Percentiles rank a stretch among this genome's conserved stretches.
Evolutionary conservation across 2,113 vertebrate genomes (phyloP).

Genomic region (Nycticebus coucang): DNA sequence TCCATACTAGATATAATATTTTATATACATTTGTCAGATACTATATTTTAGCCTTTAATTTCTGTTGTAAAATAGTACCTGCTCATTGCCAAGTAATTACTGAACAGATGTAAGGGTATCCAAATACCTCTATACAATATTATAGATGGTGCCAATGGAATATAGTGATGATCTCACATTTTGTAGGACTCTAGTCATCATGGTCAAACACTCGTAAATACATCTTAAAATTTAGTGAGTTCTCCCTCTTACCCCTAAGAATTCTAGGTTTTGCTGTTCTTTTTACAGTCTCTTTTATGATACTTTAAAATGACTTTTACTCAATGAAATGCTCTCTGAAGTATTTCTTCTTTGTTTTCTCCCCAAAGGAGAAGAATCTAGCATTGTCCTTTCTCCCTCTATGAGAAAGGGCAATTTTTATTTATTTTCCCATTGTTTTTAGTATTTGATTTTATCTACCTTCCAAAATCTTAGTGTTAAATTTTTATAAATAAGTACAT

Average conservation of each 20-base stretch:
- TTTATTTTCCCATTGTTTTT: not conserved
- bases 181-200: conserved; percentile 1
- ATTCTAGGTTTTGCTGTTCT: conserved; percentile 7
- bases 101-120: conserved; percentile 52
- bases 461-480: not conserved
- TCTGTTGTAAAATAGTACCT: conserved; percentile 60
- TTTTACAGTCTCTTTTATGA: not conserved
- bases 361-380: not conserved
- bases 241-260: not conserved
- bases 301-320: not conserved
- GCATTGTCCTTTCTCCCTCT: not conserved
- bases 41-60: conserved; percentile 51
- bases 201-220: conserved; percentile 55
- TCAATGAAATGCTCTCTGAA: not conserved
- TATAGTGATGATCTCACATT: conserved; percentile 43
- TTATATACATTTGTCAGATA: conserved; percentile 49
- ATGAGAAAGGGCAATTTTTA: not conserved
- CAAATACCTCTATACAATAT: conserved; percentile 54
- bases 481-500: not conserved
- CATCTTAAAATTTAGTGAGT: conserved; percentile 10
- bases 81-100: conserved; percentile 64
- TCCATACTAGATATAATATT: not conserved
- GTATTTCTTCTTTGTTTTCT: not conserved
- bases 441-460: not conserved
- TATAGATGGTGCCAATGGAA: not conserved